A percentile compares a stretch with the other conserved stretches of the same genome.
These are phyloP conservation scores for Hemaris fuciformis DNA, from an alignment of 2,888 invertebrate species.

Conservation along the genomic window DNA sequence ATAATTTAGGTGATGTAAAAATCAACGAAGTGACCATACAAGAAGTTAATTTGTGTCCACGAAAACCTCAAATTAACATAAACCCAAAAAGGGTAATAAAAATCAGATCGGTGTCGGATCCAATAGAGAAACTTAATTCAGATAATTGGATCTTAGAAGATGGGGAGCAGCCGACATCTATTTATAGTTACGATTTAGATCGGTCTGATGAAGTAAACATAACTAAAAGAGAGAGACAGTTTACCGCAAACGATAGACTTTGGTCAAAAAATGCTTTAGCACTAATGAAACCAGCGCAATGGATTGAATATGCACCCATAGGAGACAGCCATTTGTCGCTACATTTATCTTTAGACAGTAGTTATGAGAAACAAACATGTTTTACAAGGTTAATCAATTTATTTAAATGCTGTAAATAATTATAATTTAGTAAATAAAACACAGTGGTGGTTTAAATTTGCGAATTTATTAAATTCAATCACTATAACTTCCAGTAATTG, in stretches of 20 bases:
- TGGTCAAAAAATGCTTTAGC: constrained; percentile 42
- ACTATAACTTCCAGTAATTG: constrained; percentile 75
- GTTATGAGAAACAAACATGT: constrained; percentile 41
- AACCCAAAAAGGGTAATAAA: constrained; percentile 9
- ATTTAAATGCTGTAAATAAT: constrained; percentile 59
- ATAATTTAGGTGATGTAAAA: neutral
- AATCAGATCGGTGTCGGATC: constrained; percentile 35
- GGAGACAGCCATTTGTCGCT: constrained; percentile 44
- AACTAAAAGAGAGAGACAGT: constrained; percentile 12
- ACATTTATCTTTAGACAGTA: constrained; percentile 46
- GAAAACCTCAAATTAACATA: constrained; percentile 30
- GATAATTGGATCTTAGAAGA: constrained; percentile 44
- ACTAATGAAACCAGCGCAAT: constrained; percentile 47
- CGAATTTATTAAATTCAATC: constrained; percentile 82
- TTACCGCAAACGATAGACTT: constrained; percentile 30
- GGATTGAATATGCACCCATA: constrained; percentile 45
- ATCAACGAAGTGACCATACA: neutral
- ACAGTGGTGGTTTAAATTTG: constrained; percentile 50
- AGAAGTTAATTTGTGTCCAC: neutral
- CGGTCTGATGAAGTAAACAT: constrained; percentile 10
- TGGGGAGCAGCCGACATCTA: constrained; percentile 20
- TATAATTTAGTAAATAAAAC: constrained; percentile 52
- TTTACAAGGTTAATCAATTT: constrained; percentile 45
- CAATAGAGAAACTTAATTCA: constrained; percentile 38
- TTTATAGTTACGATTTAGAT: constrained; percentile 26